These are phyloP conservation scores for Drosophila hamatofila DNA, from an alignment of 2,888 invertebrate species.

Conservation along the genomic window DNA sequence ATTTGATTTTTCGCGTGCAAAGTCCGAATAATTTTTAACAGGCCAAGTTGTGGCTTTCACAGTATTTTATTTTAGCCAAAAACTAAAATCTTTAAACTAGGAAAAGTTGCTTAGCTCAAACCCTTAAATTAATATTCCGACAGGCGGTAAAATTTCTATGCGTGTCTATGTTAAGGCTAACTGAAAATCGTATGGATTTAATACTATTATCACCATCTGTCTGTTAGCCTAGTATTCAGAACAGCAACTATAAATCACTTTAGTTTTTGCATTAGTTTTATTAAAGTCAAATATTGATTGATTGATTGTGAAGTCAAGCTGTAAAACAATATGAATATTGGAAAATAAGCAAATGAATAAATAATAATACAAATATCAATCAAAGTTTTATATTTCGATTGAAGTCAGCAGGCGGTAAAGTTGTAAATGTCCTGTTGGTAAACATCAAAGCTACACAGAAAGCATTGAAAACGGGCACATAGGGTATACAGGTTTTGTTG, in stretches of 20 bases:
- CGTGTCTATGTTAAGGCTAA: too few species aligned
- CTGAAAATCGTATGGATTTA: not conserved
- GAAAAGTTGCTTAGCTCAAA: too few species aligned
- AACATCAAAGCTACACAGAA: not conserved
- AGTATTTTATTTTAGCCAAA: too few species aligned
- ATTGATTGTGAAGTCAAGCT: not conserved
- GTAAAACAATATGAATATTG: not conserved
- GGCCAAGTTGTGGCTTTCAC: too few species aligned
- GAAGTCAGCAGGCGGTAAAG: not conserved
- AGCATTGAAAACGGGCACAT: not conserved
- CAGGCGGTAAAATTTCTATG: too few species aligned
- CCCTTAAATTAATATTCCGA: too few species aligned
- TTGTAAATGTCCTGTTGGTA: not conserved
- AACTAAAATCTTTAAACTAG: too few species aligned
- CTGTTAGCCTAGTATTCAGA: not conserved
- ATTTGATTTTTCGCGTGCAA: too few species aligned
- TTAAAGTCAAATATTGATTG: conserved; percentile 1
- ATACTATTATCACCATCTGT: not conserved
- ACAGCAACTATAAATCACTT: not conserved
- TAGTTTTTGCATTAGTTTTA: not conserved
- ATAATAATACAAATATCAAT: conserved; percentile 5
- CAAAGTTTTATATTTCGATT: not conserved
- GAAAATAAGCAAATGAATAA: not conserved
- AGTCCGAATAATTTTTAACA: too few species aligned
- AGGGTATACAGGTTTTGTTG: not conserved